phyloP scores from a whole-genome alignment of 2,113 vertebrate genomes.

The Capra hircus region DNA sequence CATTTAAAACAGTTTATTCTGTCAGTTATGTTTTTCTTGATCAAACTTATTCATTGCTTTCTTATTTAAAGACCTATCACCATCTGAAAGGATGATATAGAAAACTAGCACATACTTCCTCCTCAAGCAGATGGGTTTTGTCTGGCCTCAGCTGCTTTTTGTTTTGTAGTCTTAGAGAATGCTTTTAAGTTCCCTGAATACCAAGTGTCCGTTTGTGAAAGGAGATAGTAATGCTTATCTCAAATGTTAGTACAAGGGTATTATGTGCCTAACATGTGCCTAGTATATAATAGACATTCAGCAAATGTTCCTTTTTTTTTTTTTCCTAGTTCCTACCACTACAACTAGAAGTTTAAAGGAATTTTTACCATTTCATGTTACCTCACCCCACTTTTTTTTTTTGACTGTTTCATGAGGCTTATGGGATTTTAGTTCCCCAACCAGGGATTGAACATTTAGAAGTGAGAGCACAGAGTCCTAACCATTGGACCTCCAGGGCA shows the following conservation, averaged over 20 bases:
- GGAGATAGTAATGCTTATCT: background rate
- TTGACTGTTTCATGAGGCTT: background rate
- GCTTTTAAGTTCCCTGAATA: background rate
- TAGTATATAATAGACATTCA: background rate
- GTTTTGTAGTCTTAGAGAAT: background rate
- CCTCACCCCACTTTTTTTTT: background rate
- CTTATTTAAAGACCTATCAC: background rate
- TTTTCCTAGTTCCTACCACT: background rate
- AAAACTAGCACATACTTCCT: constrained; percentile 1
- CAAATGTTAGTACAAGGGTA: background rate
- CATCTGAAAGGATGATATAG: background rate
- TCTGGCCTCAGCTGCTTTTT: background rate
- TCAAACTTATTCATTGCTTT: background rate
- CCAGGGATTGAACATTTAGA: background rate
- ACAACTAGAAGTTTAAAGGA: background rate
- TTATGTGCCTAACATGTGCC: background rate
- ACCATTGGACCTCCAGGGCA: background rate
- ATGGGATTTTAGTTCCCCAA: background rate
- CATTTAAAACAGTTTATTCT: constrained; percentile 24
- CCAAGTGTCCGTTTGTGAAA: background rate
- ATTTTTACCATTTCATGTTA: constrained; percentile 13
- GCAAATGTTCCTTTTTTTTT: background rate
- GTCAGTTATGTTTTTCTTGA: background rate
- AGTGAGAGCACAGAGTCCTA: background rate
- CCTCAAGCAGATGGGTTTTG: background rate